Evolutionary conservation across 2,888 invertebrate species (phyloP), one percentile per base, ranked within the genome.

Genomic region (Diogma glabrata): DNA sequence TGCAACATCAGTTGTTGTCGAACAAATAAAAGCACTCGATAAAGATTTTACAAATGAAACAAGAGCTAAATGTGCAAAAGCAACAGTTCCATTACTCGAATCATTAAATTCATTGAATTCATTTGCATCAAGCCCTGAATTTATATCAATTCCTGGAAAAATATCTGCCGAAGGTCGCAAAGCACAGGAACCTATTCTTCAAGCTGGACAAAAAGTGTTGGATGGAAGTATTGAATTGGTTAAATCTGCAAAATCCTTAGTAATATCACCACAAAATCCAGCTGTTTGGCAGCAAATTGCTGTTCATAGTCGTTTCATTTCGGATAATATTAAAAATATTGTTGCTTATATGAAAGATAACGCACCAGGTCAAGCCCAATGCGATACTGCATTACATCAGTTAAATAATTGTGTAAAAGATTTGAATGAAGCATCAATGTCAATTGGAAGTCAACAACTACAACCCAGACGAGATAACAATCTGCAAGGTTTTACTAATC

Each of bases 291-390:
- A 95, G 66, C 77, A 84, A 53, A 79, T 99, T 54, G 94, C 96
- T 1, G 82, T 82, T 60, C 92, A 95, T 73, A 94, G 94, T 65
- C 95, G 93, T 67, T 85, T 83, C 49, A 95, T 99, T 1, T 95
- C 95, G 1, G 96, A 97, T 67, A 89, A 93, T 23, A 96, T 99
- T 64, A 97, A 97, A 71, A 81, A 83, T 10, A 77, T 99, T 4
- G 94, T 96, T 4, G 83, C 90, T 12, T 89, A 91, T 56, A 92
- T 96, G 60, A 82, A 87, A 50, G 95, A 95, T 64, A 90, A 90
- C 61, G 94, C 96, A 0, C 97, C 97, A 0, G 97, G 97, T 0
- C 95, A 96, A 67, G 81, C 84, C 4, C 97, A 99, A 67, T 94
- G 97, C 67, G 86, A 89, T 45, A 76, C 78, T 0, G 90, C 89